Evolutionary conservation across 2,113 vertebrate species (phyloP), one percentile per base, ranked within the genome.

Genomic region (Plecotus auritus): DNA sequence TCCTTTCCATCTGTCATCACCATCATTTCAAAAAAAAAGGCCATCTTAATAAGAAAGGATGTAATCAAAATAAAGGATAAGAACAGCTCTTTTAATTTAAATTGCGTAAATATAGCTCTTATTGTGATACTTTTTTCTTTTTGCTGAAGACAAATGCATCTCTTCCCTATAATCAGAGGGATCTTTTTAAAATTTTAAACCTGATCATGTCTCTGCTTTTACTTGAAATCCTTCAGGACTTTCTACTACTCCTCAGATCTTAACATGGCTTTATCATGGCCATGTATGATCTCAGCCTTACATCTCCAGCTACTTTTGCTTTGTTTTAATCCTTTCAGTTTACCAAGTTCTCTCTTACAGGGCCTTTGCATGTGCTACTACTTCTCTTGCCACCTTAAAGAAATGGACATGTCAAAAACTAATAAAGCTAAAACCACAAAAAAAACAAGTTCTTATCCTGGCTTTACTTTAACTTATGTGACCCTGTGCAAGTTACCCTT

Each of bases 51-150:
- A 88, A 92, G 49, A 18, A 81, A 91, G 28, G 54, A 42, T 12
- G 49, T 90, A 83, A 81, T 85, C 35, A 76, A 73, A 73, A 54
- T 74, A 51, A 85, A 90, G 26, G 18, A 72, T 81, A 73, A 78
- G 69, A 80, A 69, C 40, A 88, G 30, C 56, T 78, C 66, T 91
- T 92, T 86, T 56, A 51, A 90, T 80, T 90, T 70, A 83, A 96
- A 20, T 70, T 54, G 26, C 72, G 42, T 95, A 82, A 85, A 45
- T 88, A 18, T 42, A 74, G 23, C n/a, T 89, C 42, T 82, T 54
- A 47, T n/a, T 87, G 14, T 93, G 67, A 30, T 66, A 66, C 3
- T 56, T 91, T 85, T 59, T 72, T 47, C 4, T 42, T 78, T 74
- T 85, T 81, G 20, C 4, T 89, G 26, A 92, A 77, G 35, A 56